Percentiles rank a stretch among this genome's conserved stretches.
Evolutionary conservation across 2,113 vertebrate species (phyloP).

Genomic region (Microcebus jonahi): DNA sequence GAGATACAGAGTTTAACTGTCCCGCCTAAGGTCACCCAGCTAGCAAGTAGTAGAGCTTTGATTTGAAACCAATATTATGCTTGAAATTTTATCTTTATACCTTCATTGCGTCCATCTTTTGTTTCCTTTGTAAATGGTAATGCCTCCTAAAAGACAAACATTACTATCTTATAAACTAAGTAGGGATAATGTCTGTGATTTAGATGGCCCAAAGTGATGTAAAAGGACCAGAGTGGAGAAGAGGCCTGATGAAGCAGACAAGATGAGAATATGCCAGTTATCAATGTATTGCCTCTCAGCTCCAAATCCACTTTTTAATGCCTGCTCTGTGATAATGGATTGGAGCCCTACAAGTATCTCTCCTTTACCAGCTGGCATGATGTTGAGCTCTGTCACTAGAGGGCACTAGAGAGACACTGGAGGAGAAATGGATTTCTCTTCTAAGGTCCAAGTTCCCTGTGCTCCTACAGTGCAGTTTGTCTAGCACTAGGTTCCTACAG

Average conservation of each 20-base stretch:
- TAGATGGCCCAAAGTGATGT: neutral
- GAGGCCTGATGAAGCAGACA: neutral
- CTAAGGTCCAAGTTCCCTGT: neutral
- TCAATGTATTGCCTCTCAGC: neutral
- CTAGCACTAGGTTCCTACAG: neutral
- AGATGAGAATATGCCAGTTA: neutral
- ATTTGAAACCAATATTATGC: neutral
- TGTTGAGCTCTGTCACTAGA: neutral
- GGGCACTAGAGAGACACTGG: neutral
- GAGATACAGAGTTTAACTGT: neutral
- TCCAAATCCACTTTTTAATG: neutral
- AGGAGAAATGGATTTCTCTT: neutral
- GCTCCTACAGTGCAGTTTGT: neutral
- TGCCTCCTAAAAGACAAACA: neutral
- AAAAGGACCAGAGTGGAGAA: neutral
- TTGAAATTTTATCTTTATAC: conserved; percentile 2
- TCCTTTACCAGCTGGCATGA: neutral
- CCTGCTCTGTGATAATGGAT: neutral
- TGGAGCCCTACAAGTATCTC: neutral
- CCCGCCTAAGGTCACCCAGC: neutral
- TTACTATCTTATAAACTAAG: neutral
- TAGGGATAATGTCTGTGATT: neutral
- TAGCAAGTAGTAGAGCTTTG: neutral
- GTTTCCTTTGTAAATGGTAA: neutral
- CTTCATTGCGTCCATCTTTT: neutral